Evolutionary conservation across 1,140 invertebrate species (phyloP).

Genomic region (Colletes latitarsis): DNA sequence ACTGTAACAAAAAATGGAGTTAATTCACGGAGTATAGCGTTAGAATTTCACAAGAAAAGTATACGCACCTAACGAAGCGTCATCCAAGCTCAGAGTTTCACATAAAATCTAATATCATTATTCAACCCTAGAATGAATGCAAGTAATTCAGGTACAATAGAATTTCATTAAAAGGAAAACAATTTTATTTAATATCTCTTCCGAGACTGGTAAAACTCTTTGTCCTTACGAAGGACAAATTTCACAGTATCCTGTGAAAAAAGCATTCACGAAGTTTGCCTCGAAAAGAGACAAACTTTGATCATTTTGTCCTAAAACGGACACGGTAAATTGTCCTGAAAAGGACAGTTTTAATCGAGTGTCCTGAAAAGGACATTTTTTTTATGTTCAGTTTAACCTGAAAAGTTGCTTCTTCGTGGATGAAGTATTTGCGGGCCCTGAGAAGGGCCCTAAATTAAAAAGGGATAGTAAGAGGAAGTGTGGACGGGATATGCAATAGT

Average conservation of each 20-base stretch:
- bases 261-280: no score
- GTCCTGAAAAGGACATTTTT: slow-evolving; percentile 32
- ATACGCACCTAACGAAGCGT: neutral
- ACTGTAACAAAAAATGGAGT: neutral
- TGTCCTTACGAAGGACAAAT: slow-evolving; percentile 24
- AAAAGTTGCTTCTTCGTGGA: slow-evolving; percentile 57
- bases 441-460: slow-evolving; percentile 77
- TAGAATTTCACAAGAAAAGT: neutral
- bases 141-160: slow-evolving; percentile 16
- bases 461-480: slow-evolving; percentile 40
- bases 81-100: neutral
- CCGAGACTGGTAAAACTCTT: neutral
- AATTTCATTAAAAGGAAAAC: neutral
- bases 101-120: neutral
- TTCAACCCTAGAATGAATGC: neutral
- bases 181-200: neutral
- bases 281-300: neutral
- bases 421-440: slow-evolving; percentile 77
- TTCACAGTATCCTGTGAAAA: neutral
- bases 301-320: neutral
- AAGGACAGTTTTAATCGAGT: slow-evolving; percentile 59
- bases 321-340: slow-evolving; percentile 45
- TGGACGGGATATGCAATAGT: slow-evolving; percentile 27
- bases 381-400: slow-evolving; percentile 48
- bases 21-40: no score